Percentiles rank a stretch among this genome's conserved stretches.
phyloP scores from a whole-genome alignment of 1,140 invertebrate genomes.

The Drosophila nasuta region DNA sequence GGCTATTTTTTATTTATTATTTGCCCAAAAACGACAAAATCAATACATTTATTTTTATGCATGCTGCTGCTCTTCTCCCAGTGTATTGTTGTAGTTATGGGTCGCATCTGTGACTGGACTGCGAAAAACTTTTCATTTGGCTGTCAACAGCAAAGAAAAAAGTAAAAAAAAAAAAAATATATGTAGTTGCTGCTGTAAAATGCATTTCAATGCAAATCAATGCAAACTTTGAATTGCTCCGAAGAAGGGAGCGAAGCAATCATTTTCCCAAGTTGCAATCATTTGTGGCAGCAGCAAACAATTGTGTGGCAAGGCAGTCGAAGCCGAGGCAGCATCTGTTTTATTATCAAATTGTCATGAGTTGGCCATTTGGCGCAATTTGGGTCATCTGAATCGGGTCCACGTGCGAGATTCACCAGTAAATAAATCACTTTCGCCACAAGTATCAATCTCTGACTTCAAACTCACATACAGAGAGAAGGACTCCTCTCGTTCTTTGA shows the following conservation, averaged over 20 bases:
- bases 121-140: slow-evolving; percentile 60
- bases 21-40: slow-evolving; percentile 70
- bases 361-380: slow-evolving; percentile 75
- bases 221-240: slow-evolving; percentile 34
- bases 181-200: slow-evolving; percentile 34
- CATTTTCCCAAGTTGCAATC: slow-evolving; percentile 7
- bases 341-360: slow-evolving; percentile 81
- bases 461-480: slow-evolving; percentile 15
- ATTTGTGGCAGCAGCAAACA: not conserved
- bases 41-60: slow-evolving; percentile 68
- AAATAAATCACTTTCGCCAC: slow-evolving; percentile 80
- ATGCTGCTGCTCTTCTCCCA: slow-evolving; percentile 24
- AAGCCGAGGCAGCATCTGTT: slow-evolving; percentile 53
- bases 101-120: slow-evolving; percentile 45
- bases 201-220: slow-evolving; percentile 63
- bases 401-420: slow-evolving; percentile 51
- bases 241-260: not conserved
- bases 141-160: slow-evolving; percentile 47
- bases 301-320: slow-evolving; percentile 1
- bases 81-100: slow-evolving; percentile 32
- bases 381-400: slow-evolving; percentile 61
- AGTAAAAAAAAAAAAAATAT: slow-evolving; percentile 38
- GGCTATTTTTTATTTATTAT: slow-evolving; percentile 76
- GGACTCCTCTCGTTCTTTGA: not conserved
- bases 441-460: slow-evolving; percentile 80